Percentiles rank a stretch among this genome's conserved stretches.
Evolutionary conservation across 1,140 invertebrate genomes (phyloP).

Genomic region (Hylaeus volcanicus): DNA sequence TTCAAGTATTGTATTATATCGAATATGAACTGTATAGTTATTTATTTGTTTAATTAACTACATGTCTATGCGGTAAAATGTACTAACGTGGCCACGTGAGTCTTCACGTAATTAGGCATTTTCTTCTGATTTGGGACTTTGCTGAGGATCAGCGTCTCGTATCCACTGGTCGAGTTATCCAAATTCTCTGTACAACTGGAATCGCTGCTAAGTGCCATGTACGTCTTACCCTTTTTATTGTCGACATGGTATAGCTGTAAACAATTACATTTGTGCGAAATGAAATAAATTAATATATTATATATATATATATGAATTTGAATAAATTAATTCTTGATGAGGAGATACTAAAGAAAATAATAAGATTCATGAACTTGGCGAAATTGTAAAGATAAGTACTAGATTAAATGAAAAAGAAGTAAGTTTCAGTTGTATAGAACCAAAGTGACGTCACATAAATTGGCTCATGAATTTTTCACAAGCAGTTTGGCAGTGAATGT

Average conservation of each 20-base stretch:
- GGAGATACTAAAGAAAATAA: too few species aligned
- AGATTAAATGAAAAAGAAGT: too few species aligned
- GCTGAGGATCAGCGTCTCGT: constrained; percentile 83
- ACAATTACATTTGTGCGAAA: background rate
- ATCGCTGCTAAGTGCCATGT: constrained; percentile 85
- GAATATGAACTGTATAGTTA: background rate
- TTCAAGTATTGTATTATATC: background rate
- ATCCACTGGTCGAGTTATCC: constrained; percentile 82
- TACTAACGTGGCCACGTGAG: constrained; percentile 76
- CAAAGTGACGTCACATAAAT: too few species aligned
- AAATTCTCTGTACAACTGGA: constrained; percentile 85
- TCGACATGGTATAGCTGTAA: constrained; percentile 84
- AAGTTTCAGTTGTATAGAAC: too few species aligned
- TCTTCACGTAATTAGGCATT: constrained; percentile 76
- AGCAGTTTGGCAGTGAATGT: too few species aligned
- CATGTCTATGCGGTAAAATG: background rate
- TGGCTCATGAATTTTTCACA: too few species aligned
- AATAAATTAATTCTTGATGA: too few species aligned
- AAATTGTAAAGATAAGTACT: too few species aligned
- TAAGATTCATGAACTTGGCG: too few species aligned
- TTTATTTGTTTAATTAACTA: background rate
- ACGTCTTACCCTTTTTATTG: constrained; percentile 81
- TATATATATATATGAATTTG: background rate
- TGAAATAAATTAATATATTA: too few species aligned
- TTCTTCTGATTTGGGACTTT: constrained; percentile 76